Base-by-base conservation (phyloP, 2,888 invertebrate species). In the Acholoe squamosa region DNA sequence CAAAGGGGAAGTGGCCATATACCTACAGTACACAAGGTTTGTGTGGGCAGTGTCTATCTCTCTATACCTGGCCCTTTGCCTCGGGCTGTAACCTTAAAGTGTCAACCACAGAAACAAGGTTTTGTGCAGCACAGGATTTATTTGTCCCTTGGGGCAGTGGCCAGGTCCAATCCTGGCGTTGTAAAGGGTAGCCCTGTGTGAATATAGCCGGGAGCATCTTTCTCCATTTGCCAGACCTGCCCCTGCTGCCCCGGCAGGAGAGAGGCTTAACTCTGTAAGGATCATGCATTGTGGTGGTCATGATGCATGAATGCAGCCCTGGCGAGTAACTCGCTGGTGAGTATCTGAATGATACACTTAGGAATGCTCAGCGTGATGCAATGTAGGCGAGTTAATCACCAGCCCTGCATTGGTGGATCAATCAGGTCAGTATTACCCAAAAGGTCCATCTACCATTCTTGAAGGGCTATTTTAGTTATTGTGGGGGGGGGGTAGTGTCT, bases 1-100 rank as follows among this genome's bases (percentile, higher is more conserved):
- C 43, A 43, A 43, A 43, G 43, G 43, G 10, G 43, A 43, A 43
- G 43, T 43, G 10, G 43, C 43, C 43, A 7, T 76, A 19, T 76
- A 19, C 31, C 10, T 31, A 25, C 25, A 25, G n/a, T n/a, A 25
- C 61, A 25, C 14, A 5, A n/a, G 28, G 16, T 5, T 25, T 25
- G 16, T n/a, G 34, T 80, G 33, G 80, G 80, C 76, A 80, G 80
- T 80, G 80, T 80, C 14, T 34, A 14, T 14, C 43, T 43, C 1
- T n/a, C n/a, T n/a, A n/a, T 10, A 14, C 43, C 80, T 14, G 16
- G 34, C 7, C 33, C 80, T 16, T 80, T 31, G 80, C 80, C 43
- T 43, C 22, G n/a, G 80, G 80, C 80, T 16, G n/a, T 80, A 80
- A 80, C 80, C 80, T 80, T 80, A 80, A 80, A 34, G 80, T 80